Base-by-base conservation (phyloP, 2,888 invertebrate genomes). In the Phalera bucephala region DNA sequence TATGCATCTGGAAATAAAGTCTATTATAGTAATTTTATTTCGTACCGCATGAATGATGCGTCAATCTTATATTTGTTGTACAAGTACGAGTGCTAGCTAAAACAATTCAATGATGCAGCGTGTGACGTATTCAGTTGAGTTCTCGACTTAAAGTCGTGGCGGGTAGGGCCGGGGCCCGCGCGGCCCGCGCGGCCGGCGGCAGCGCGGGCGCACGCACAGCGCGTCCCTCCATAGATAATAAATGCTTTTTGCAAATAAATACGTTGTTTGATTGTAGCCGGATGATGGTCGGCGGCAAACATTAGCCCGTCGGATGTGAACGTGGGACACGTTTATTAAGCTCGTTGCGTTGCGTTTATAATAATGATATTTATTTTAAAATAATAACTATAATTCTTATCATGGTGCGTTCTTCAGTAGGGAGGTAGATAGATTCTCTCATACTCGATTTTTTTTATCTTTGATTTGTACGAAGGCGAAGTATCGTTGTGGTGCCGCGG, bases 231-330 rank as follows among this genome's bases (percentile, higher is more conserved):
- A 68, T 77, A 75, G 82, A 85, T 81, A 84, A 81, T 81, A 86
- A 86, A 88, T 86, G 78, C 82, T 83, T 86, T 86, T 71, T 72
- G 79, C 86, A 87, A 88, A 87, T 88, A 87, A 85, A 85, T 82
- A 80, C 84, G 72, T 80, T 87, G 76, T 86, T 88, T 86, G 86
- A 86, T 86, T 83, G 85, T 80, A 75, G 82, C 84, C 67, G 80
- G 86, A 84, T 86, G 84, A 85, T 85, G 87, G 87, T 85, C 69
- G 79, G 61, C 59, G 20, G 78, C 67, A 84, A 83, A 87, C 71
- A 84, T 71, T 67, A 52, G 62, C 61, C 48, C 17, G 17, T 29
- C 42, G 50, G 50, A 52, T 60, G 51, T 67, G 63, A 69, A 72
- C 83, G 83, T 85, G 85, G 85, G 86, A 86, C 72, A 76, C 55